These are phyloP conservation scores for Dicentrarchus labrax DNA, from an alignment of 2,113 vertebrate genomes.

Conservation along the genomic window DNA sequence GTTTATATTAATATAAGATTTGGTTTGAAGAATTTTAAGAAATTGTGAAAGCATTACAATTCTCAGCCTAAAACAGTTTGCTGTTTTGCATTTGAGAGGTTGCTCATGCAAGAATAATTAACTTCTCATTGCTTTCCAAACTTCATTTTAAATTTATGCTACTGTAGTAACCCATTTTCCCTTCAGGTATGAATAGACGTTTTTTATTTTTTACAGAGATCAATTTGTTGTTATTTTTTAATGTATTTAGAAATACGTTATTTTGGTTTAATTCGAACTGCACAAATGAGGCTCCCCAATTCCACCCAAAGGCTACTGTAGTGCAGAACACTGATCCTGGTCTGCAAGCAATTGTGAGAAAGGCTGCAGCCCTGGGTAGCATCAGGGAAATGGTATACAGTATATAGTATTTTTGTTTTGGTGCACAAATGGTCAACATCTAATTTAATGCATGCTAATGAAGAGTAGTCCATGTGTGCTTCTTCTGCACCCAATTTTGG, in stretches of 20 bases:
- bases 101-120: neutral
- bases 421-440: too few species aligned
- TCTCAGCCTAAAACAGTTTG: neutral
- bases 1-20: too few species aligned
- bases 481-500: neutral
- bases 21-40: too few species aligned
- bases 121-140: neutral
- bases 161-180: neutral
- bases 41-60: too few species aligned
- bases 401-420: too few species aligned
- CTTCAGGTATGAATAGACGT: neutral
- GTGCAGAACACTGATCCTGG: conserved; percentile 4
- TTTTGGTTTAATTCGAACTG: neutral
- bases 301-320: neutral
- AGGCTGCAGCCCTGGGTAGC: neutral
- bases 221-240: neutral
- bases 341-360: too few species aligned
- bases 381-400: neutral
- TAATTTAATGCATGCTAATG: neutral
- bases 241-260: neutral
- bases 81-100: neutral
- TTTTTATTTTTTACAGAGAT: neutral
- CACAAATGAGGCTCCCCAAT: conserved; percentile 3
- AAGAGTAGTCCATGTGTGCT: neutral
- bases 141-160: neutral